phyloP scores from a whole-genome alignment of 2,888 invertebrate genomes.

The Prenolepis imparis region DNA sequence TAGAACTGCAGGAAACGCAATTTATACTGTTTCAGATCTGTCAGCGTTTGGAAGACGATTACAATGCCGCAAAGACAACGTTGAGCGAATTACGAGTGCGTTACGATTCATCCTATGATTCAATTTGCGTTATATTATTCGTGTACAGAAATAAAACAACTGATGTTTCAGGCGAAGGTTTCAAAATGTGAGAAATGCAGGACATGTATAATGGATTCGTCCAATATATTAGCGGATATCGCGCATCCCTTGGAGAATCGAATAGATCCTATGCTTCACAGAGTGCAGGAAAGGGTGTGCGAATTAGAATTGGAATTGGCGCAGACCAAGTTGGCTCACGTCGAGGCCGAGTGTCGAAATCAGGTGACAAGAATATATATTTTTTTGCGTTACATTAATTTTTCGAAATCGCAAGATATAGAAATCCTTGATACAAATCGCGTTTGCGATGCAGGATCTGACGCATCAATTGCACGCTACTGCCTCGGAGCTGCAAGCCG shows the following conservation, averaged over 20 bases:
- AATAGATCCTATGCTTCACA: slow-evolving; percentile 82
- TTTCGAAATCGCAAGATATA: neutral
- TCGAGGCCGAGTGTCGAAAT: slow-evolving; percentile 98
- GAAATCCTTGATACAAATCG: neutral
- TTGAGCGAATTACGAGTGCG: slow-evolving; percentile 90
- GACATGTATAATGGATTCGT: slow-evolving; percentile 76
- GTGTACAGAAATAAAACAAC: slow-evolving; percentile 10
- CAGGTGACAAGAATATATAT: slow-evolving; percentile 90
- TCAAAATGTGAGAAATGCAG: slow-evolving; percentile 88
- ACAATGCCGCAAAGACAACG: slow-evolving; percentile 89
- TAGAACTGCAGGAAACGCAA: neutral
- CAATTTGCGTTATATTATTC: neutral
- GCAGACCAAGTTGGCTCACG: slow-evolving; percentile 98
- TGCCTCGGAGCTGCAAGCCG: slow-evolving; percentile 91
- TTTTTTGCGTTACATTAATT: neutral
- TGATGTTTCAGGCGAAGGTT: slow-evolving; percentile 85
- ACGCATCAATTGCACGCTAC: slow-evolving; percentile 96
- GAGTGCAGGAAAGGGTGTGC: slow-evolving; percentile 91
- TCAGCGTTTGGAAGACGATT: slow-evolving; percentile 94
- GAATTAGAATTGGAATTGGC: slow-evolving; percentile 98
- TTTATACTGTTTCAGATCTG: slow-evolving; percentile 88
- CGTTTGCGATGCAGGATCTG: slow-evolving; percentile 89
- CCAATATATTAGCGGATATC: slow-evolving; percentile 77
- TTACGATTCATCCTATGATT: slow-evolving; percentile 35
- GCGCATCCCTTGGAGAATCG: slow-evolving; percentile 82